phyloP scores from a whole-genome alignment of 2,113 vertebrate genomes.

The Neopipo cinnamomea region DNA sequence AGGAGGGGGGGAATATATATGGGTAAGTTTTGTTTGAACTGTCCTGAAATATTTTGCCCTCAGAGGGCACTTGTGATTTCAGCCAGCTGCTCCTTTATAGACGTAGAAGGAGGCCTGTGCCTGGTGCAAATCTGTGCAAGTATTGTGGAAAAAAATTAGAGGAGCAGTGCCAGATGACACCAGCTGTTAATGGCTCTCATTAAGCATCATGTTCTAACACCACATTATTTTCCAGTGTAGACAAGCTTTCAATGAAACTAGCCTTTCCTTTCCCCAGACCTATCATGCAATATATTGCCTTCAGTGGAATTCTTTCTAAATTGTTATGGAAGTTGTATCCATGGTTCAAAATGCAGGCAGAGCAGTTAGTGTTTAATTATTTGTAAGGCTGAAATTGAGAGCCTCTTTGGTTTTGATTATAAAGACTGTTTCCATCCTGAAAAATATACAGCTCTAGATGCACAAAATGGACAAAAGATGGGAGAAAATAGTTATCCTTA shows the following conservation, averaged over 20 bases:
- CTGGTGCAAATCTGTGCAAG: not conserved
- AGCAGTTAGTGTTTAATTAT: not conserved
- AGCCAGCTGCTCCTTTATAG: not conserved
- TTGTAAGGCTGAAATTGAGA: not conserved
- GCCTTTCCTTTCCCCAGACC: not conserved
- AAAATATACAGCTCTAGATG: not conserved
- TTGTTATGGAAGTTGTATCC: not conserved
- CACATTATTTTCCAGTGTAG: not conserved
- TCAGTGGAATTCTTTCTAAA: not conserved
- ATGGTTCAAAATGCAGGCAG: not conserved
- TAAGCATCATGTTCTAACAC: not conserved
- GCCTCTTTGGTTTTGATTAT: not conserved
- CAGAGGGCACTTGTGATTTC: not conserved
- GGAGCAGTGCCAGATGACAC: not conserved
- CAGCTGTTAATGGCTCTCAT: not conserved
- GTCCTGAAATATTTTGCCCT: not conserved
- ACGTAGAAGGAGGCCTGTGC: not conserved
- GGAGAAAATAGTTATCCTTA: not conserved
- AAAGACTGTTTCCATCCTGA: not conserved
- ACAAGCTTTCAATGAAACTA: not conserved
- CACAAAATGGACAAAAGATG: not conserved
- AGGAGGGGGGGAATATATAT: not conserved
- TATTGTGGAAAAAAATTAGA: not conserved
- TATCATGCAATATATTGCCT: not conserved
- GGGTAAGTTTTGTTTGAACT: not conserved